Evolutionary conservation across 1,140 invertebrate species (phyloP).

Genomic region (Danaus plexippus): DNA sequence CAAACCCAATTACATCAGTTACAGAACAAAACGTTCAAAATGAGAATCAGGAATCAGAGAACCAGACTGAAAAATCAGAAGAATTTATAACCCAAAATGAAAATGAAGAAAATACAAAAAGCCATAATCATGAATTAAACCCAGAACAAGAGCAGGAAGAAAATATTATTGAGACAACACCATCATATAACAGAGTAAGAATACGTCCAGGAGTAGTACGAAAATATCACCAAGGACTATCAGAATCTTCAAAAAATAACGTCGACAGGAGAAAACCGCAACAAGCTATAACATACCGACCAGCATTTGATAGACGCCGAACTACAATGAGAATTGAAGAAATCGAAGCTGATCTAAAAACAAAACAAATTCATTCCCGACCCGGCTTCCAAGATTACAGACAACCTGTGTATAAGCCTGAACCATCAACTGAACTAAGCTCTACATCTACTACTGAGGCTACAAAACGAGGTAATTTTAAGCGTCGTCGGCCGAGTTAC

Average conservation of each 20-base stretch:
- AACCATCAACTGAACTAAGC: conserved; percentile 41
- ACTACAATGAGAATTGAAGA: conserved; percentile 71
- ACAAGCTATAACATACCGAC: conserved; percentile 63
- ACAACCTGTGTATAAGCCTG: conserved; percentile 61
- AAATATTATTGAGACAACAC: conserved; percentile 56
- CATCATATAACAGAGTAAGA: conserved; percentile 59
- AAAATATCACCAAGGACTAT: conserved; percentile 51
- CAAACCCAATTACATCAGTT: conserved; percentile 25
- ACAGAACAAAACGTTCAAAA: conserved; percentile 31
- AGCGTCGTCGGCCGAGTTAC: conserved; percentile 47
- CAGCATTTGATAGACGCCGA: conserved; percentile 57
- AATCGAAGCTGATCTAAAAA: conserved; percentile 68
- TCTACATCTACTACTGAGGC: conserved; percentile 29
- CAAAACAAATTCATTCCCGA: conserved; percentile 55
- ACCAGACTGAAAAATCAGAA: conserved; percentile 27
- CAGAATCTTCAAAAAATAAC: conserved; percentile 44
- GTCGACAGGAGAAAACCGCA: conserved; percentile 41
- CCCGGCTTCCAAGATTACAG: conserved; percentile 51
- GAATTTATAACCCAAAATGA: conserved; percentile 25
- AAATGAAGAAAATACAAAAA: conserved; percentile 30
- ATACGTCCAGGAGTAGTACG: conserved; percentile 56
- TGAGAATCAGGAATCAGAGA: conserved; percentile 26
- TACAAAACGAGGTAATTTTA: conserved; percentile 48
- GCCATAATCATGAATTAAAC: conserved; percentile 24
- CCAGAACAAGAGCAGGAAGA: conserved; percentile 41